phyloP scores from a whole-genome alignment of 2,797 vertebrate genomes.

The Benthosema pterotum region DNA sequence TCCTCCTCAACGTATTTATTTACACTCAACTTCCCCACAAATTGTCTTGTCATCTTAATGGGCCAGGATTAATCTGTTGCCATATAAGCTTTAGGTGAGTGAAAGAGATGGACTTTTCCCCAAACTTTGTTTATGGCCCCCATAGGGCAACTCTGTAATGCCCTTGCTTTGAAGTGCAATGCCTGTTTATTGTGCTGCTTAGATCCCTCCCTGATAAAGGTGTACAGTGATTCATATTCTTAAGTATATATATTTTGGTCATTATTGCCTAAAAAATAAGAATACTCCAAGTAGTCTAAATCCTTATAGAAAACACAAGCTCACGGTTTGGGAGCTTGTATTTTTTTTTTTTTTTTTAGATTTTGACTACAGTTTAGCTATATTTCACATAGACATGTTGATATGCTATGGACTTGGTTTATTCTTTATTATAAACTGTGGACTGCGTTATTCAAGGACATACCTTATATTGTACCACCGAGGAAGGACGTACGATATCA shows the following conservation, averaged over 20 bases:
- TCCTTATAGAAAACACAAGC: too few species aligned
- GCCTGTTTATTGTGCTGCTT: not conserved
- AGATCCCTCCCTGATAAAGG: not conserved
- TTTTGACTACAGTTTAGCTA: too few species aligned
- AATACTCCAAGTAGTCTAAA: too few species aligned
- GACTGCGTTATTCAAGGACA: slow-evolving; percentile 70
- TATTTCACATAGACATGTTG: not conserved
- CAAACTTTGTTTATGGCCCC: slow-evolving; percentile 73
- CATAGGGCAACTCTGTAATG: slow-evolving; percentile 61
- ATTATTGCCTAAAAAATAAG: too few species aligned
- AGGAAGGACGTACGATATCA: slow-evolving; percentile 74
- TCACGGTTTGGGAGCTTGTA: too few species aligned
- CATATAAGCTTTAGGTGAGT: slow-evolving; percentile 76
- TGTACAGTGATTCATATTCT: not conserved
- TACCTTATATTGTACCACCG: slow-evolving; percentile 44
- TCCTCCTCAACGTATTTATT: slow-evolving; percentile 85
- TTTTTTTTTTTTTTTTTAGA: too few species aligned
- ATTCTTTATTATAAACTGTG: slow-evolving; percentile 45
- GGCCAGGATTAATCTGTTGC: slow-evolving; percentile 84
- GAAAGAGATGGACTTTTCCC: slow-evolving; percentile 76
- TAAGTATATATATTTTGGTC: not conserved
- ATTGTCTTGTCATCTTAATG: slow-evolving; percentile 86
- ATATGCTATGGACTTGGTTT: slow-evolving; percentile 17
- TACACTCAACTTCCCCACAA: slow-evolving; percentile 86
- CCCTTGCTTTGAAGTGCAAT: slow-evolving; percentile 18